Evolutionary conservation across 2,113 vertebrate species (phyloP).

Genomic region (Gadus macrocephalus): DNA sequence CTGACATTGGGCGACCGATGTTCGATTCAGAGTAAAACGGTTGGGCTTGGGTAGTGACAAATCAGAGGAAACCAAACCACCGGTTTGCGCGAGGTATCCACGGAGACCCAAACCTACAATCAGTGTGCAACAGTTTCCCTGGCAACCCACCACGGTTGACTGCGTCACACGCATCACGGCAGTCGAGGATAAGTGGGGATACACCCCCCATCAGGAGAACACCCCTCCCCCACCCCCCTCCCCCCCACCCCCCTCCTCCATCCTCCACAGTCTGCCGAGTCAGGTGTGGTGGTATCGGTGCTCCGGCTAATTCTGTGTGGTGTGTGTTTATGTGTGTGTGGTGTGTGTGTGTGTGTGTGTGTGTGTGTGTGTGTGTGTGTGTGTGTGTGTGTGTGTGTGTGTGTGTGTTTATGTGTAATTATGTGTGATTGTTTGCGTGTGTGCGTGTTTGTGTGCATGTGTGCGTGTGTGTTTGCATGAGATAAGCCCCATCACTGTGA

Average conservation of each 20-base stretch:
- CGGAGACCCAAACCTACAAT: conserved; percentile 59
- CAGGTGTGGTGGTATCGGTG: neutral
- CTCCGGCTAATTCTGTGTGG: neutral
- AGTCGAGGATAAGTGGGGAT: conserved; percentile 28
- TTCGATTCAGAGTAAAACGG: no score
- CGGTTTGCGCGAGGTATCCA: conserved; percentile 20
- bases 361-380: neutral
- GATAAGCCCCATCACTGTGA: no score
- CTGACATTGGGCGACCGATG: no score
- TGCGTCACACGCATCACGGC: conserved; percentile 49
- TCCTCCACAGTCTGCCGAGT: neutral
- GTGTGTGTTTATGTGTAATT: neutral
- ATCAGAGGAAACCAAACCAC: conserved; percentile 11
- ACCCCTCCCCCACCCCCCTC: conserved; percentile 24
- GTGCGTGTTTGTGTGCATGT: no score
- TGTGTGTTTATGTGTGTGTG: neutral
- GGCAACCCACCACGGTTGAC: conserved; percentile 53
- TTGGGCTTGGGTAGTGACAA: no score
- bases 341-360: neutral
- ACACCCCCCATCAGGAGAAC: conserved; percentile 36
- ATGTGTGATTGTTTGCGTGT: neutral
- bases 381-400: neutral
- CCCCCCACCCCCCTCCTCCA: no score
- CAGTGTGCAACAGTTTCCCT: conserved; percentile 68
- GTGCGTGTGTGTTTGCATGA: no score